Base-by-base conservation (phyloP, 2,113 vertebrate species). In the Paraplagusia blochii region DNA sequence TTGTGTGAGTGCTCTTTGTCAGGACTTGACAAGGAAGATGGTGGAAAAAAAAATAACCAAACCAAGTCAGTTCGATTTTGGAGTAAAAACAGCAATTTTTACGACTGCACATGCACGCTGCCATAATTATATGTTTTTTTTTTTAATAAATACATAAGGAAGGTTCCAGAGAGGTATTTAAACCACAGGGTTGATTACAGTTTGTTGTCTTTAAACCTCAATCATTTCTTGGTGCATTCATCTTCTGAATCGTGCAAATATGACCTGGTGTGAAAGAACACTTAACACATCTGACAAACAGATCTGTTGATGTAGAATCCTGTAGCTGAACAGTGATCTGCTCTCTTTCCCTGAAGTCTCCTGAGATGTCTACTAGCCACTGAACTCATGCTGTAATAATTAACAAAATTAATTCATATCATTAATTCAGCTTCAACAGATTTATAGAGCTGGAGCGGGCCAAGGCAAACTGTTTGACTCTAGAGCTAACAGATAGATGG, bases 191-290 rank as follows among this genome's bases (percentile, higher is more conserved):
- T 22, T 76, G 22, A 38, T 66, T 14, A 42, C 22, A 4, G 13
- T 70, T 70, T 59, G 53, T 56, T 70, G 50, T 62, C 69, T 22
- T 29, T 65, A 5, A 16, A 65, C 18, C 50, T 43, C 13, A n/a
- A 7, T 14, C 19, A 34, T 22, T 44, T 45, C 18, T 22, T 65
- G n/a, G 44, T 8, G 18, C 42, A 1, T 58, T 50, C 16, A 35
- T 51, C 60, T 72, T 83, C 19, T 10, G 63, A 50, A 63, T 44
- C 58, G 44, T 36, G 46, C 42, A 17, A 43, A 15, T 39, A 17
- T 57, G 45, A 38, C 63, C 5, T 13, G 34, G 14, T 59, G 6
- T 29, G 22, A 29, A 29, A 29, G 22, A 63, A 22, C 39, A 53
- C 53, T 65, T 42, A 68, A 44, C 42, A 56, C 29, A 15, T 16